phyloP scores from a whole-genome alignment of 2,888 invertebrate species.

The Serrognathus titanus region DNA sequence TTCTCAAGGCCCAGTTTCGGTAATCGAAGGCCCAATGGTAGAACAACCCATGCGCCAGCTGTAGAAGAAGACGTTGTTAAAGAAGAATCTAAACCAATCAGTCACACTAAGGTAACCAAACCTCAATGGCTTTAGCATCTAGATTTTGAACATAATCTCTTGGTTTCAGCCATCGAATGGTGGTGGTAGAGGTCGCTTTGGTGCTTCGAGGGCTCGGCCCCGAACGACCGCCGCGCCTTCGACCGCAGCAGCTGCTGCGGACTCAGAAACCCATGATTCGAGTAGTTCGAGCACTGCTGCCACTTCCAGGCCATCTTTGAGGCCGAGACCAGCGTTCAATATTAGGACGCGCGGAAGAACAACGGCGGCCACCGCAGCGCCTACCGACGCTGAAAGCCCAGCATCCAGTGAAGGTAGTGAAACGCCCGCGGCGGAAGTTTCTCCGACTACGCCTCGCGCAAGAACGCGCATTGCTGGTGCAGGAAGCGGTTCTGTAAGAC shows the following conservation, averaged over 20 bases:
- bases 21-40: slow-evolving; percentile 47
- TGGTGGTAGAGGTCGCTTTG: slow-evolving; percentile 39
- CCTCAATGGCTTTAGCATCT: neutral
- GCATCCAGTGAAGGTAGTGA: slow-evolving; percentile 18
- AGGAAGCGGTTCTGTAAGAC: slow-evolving; percentile 50
- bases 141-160: neutral
- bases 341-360: slow-evolving; percentile 37
- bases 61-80: slow-evolving; percentile 43
- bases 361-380: slow-evolving; percentile 35
- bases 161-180: slow-evolving; percentile 31
- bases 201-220: slow-evolving; percentile 36
- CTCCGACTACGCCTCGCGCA: slow-evolving; percentile 34
- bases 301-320: slow-evolving; percentile 42
- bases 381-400: slow-evolving; percentile 21
- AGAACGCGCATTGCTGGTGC: slow-evolving; percentile 44
- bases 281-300: slow-evolving; percentile 42
- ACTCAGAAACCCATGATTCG: slow-evolving; percentile 41
- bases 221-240: slow-evolving; percentile 45
- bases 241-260: slow-evolving; percentile 46
- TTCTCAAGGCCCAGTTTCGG: slow-evolving; percentile 49
- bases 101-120: slow-evolving; percentile 31
- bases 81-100: slow-evolving; percentile 47
- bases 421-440: slow-evolving; percentile 28
- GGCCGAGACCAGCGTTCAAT: slow-evolving; percentile 52
- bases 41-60: slow-evolving; percentile 41